phyloP scores from a whole-genome alignment of 2,888 invertebrate species.

The Rotaria sp. region DNA sequence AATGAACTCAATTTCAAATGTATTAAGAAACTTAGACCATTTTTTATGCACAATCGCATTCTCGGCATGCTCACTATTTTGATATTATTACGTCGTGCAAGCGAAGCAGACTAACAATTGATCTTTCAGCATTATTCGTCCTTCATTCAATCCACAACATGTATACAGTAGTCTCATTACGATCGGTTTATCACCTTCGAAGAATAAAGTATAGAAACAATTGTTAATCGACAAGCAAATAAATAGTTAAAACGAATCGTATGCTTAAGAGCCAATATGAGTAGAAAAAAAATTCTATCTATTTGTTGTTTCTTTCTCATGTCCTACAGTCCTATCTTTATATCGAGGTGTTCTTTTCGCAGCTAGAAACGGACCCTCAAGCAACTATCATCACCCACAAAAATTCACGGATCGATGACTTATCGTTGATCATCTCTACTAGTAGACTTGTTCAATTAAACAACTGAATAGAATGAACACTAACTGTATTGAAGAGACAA shows the following conservation, averaged over 20 bases:
- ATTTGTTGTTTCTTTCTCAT: not conserved
- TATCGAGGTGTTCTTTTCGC: not conserved
- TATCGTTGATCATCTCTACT: not conserved
- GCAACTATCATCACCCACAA: not conserved
- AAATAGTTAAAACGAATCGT: no score
- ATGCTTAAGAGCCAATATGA: no score
- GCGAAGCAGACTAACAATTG: not conserved
- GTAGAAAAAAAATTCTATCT: no score
- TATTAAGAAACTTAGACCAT: not conserved
- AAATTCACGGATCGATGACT: not conserved
- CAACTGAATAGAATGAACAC: not conserved
- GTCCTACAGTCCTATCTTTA: not conserved
- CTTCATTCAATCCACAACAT: not conserved
- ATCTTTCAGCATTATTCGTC: not conserved
- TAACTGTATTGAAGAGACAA: not conserved
- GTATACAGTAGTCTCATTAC: not conserved
- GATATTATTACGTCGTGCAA: not conserved
- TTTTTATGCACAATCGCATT: not conserved
- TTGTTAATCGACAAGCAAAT: no score
- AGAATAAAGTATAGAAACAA: not conserved
- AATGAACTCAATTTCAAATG: no score
- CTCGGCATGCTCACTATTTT: not conserved
- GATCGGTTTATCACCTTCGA: not conserved
- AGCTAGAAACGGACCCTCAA: not conserved
- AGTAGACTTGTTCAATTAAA: not conserved